Evolutionary conservation across 2,113 vertebrate species (phyloP).

Genomic region (Macaca nemestrina): DNA sequence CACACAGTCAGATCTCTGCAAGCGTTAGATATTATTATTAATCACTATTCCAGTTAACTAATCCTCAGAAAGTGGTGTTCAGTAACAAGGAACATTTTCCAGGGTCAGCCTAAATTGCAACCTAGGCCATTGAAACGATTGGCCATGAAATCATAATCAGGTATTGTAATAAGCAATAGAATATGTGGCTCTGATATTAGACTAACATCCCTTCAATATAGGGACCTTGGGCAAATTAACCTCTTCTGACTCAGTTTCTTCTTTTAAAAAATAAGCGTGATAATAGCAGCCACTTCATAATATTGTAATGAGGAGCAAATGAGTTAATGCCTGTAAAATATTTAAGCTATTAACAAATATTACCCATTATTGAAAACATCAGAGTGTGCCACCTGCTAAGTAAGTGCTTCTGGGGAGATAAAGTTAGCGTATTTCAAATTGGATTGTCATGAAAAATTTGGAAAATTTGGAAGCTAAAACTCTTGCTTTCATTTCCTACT

Average conservation of each 20-base stretch:
- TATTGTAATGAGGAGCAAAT: neutral
- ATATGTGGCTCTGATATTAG: neutral
- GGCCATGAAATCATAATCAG: neutral
- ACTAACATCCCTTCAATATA: neutral
- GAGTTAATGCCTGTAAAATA: neutral
- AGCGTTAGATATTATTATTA: neutral
- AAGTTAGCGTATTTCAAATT: neutral
- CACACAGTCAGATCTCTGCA: neutral
- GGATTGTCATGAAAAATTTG: neutral
- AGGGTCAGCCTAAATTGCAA: neutral
- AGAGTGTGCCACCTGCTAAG: neutral
- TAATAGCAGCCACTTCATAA: neutral
- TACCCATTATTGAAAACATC: neutral
- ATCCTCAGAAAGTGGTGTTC: neutral
- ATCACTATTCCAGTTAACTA: neutral
- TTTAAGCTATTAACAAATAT: neutral
- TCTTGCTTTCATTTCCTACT: neutral
- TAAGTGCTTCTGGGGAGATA: neutral
- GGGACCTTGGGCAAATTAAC: neutral
- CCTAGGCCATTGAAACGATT: neutral
- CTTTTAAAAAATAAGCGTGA: neutral
- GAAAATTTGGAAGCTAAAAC: neutral
- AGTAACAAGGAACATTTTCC: neutral
- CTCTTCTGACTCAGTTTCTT: neutral
- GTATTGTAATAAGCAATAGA: neutral